Conservation (phyloP, 1,140 invertebrate genomes). For the Panagrolaimus sp. region DNA sequence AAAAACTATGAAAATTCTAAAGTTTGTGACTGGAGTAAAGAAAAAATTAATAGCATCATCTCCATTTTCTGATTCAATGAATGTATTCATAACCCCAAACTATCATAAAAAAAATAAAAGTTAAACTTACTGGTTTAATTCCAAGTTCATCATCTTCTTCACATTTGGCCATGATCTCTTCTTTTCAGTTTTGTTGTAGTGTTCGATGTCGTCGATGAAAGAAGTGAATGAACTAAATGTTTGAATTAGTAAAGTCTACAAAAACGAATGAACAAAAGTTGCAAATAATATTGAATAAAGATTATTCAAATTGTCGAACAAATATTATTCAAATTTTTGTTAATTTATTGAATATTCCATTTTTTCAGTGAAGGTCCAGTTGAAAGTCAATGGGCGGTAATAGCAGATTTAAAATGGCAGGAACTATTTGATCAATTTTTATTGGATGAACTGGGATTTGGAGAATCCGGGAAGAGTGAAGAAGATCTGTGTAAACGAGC, state of each 20-base stretch:
- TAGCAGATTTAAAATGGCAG: conserved; percentile 25
- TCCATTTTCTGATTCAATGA: too few relatives aligned
- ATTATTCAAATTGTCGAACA: conserved; percentile 12
- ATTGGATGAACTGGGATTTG: conserved; percentile 25
- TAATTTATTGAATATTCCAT: not conserved
- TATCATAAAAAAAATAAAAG: not conserved
- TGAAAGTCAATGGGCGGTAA: conserved; percentile 20
- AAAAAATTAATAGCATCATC: too few relatives aligned
- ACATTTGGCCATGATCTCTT: not conserved
- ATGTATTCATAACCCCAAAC: too few relatives aligned
- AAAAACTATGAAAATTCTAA: too few relatives aligned
- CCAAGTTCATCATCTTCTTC: conserved; percentile 8
- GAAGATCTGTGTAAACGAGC: conserved; percentile 3
- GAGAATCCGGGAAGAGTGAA: not conserved
- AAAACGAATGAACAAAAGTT: not conserved
- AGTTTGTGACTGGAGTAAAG: too few relatives aligned
- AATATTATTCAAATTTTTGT: not conserved
- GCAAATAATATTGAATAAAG: conserved; percentile 1
- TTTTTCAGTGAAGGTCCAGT: not conserved
- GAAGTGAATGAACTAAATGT: not conserved
- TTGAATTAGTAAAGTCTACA: not conserved
- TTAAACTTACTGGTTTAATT: not conserved
- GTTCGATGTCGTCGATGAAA: conserved; percentile 1
- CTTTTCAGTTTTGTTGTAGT: not conserved
- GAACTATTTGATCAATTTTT: conserved; percentile 33